Conservation (phyloP, 2,797 vertebrate genomes). For the Molossus molossus region DNA sequence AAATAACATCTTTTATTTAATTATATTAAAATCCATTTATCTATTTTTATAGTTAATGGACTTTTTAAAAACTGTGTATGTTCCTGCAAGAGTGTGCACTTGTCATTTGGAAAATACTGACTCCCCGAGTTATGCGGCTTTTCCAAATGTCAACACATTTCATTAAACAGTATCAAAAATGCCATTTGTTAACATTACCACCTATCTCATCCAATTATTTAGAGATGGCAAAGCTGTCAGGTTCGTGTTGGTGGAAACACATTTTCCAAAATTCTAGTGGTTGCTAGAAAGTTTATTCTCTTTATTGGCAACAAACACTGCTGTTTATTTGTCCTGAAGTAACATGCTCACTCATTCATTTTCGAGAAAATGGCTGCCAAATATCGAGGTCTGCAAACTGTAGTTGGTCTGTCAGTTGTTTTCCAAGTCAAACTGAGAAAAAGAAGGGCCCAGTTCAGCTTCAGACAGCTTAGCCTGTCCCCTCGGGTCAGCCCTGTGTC, state of each 20-base stretch:
- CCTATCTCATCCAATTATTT: not conserved
- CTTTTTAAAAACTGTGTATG: not conserved
- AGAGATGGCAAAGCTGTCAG: not conserved
- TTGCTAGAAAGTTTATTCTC: conserved; percentile 21
- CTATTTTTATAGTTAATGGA: not conserved
- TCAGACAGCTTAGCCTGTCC: not conserved
- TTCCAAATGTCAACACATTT: not conserved
- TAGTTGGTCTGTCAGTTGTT: not conserved
- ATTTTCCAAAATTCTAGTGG: conserved; percentile 41
- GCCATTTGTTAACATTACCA: not conserved
- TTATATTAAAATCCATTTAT: not conserved
- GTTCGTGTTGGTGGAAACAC: not conserved
- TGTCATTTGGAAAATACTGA: conserved; percentile 6
- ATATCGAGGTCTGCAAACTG: not conserved
- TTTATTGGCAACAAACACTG: not conserved
- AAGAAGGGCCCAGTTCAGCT: not conserved
- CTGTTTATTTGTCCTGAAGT: not conserved
- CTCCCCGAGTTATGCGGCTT: not conserved
- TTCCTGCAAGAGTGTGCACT: not conserved
- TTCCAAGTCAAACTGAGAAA: conserved; percentile 17
- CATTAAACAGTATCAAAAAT: not conserved
- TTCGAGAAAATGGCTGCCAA: conserved; percentile 3
- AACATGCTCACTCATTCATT: not conserved
- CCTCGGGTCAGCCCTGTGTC: not conserved
- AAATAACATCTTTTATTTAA: not conserved